Conservation (phyloP, 64 coral and sea anemone species). For the Orbicella faveolata region DNA sequence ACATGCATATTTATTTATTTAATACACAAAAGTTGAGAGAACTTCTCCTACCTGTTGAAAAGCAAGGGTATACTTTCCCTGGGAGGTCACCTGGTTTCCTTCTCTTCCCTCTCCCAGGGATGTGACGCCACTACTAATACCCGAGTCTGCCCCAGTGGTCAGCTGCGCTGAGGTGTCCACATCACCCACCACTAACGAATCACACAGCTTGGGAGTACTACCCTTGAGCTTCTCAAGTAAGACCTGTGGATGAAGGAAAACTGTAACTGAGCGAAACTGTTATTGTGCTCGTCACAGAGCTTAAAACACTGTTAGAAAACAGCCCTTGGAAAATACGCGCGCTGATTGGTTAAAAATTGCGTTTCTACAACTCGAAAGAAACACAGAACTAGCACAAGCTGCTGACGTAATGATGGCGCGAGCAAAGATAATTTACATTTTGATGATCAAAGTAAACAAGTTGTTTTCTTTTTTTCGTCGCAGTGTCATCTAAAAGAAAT, state of each 20-base stretch:
- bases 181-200: conserved; percentile 15
- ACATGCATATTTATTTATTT: not conserved
- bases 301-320: too few relatives aligned
- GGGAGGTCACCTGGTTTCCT: not conserved
- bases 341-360: too few relatives aligned
- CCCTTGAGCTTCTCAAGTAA: conserved; percentile 59
- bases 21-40: not conserved
- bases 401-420: too few relatives aligned
- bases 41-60: conserved; percentile 45
- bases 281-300: too few relatives aligned
- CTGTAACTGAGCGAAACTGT: not conserved
- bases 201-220: conserved; percentile 41
- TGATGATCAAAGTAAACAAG: too few relatives aligned
- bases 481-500: too few relatives aligned
- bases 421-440: too few relatives aligned
- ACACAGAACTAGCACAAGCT: too few relatives aligned
- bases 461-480: too few relatives aligned
- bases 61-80: conserved; percentile 27
- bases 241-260: not conserved
- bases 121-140: not conserved
- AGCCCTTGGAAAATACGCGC: too few relatives aligned
- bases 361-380: too few relatives aligned
- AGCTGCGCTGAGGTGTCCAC: conserved; percentile 12
- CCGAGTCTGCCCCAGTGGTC: not conserved
- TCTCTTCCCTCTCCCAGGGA: conserved; percentile 13